phyloP scores from a whole-genome alignment of 2,113 vertebrate species.

The Oncorhynchus masou region DNA sequence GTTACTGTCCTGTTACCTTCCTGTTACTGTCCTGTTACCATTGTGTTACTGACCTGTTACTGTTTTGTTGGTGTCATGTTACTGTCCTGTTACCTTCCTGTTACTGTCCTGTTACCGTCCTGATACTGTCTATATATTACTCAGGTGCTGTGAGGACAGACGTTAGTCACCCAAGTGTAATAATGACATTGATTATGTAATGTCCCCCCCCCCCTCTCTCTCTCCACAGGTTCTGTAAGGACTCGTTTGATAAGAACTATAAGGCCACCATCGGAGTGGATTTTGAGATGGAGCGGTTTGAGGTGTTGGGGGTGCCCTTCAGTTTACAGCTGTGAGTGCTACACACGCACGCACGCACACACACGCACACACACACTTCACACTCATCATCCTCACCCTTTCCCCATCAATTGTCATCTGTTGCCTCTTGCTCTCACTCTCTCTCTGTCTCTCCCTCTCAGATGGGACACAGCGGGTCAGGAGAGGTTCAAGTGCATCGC shows the following conservation, averaged over 20 bases:
- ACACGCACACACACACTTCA: neutral
- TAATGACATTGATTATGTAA: neutral
- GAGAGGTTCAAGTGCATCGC: slow-evolving; percentile 97
- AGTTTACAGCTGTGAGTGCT: slow-evolving; percentile 91
- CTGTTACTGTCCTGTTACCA: too few species aligned
- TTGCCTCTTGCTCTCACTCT: neutral
- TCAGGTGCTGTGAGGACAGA: too few species aligned
- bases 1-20: too few species aligned
- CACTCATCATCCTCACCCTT: too few species aligned
- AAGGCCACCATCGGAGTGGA: slow-evolving; percentile 97
- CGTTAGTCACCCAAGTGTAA: too few species aligned
- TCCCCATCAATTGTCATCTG: too few species aligned
- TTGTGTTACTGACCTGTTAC: too few species aligned
- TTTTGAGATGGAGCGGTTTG: slow-evolving; percentile 97
- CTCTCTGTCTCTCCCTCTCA: slow-evolving; percentile 46
- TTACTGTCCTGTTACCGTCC: too few species aligned
- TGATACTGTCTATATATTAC: too few species aligned
- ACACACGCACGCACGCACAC: neutral
- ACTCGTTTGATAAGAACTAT: slow-evolving; percentile 90
- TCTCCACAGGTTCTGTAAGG: slow-evolving; percentile 85
- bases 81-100: too few species aligned
- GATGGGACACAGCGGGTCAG: slow-evolving; percentile 96
- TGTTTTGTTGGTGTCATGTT: accelerated
- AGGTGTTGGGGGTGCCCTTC: slow-evolving; percentile 91
- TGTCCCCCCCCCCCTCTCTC: neutral